These are phyloP conservation scores for Melinaea marsaeus DNA, from an alignment of 2,888 invertebrate species.

Conservation along the genomic window DNA sequence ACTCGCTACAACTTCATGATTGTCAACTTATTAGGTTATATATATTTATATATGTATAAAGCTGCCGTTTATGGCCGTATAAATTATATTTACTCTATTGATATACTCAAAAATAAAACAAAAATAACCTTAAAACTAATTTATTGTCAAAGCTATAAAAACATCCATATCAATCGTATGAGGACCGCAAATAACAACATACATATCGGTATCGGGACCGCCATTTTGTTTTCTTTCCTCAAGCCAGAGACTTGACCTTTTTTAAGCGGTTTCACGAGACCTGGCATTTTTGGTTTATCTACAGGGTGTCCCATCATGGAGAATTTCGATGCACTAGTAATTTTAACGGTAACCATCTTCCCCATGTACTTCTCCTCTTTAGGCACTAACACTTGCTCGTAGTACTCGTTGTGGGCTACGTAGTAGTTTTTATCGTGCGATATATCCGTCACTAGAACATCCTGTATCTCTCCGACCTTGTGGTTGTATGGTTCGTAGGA, in stretches of 20 bases:
- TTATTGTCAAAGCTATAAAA: slow-evolving; percentile 45
- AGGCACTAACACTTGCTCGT: slow-evolving; percentile 92
- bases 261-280: slow-evolving; percentile 72
- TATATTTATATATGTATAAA: background rate
- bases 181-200: slow-evolving; percentile 62
- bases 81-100: too few relatives aligned
- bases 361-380: slow-evolving; percentile 88
- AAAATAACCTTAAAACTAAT: slow-evolving; percentile 20
- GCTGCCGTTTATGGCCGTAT: too few relatives aligned
- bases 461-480: slow-evolving; percentile 81
- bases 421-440: slow-evolving; percentile 93
- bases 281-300: slow-evolving; percentile 74
- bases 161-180: slow-evolving; percentile 63
- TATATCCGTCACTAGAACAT: slow-evolving; percentile 94
- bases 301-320: slow-evolving; percentile 86
- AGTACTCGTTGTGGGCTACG: slow-evolving; percentile 96
- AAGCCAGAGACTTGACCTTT: slow-evolving; percentile 77
- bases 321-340: slow-evolving; percentile 83
- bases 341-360: slow-evolving; percentile 87
- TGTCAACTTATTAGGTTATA: too few relatives aligned
- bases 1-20: too few relatives aligned
- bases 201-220: slow-evolving; percentile 52
- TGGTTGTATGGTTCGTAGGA: slow-evolving; percentile 91
- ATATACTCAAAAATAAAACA: slow-evolving; percentile 9
- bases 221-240: slow-evolving; percentile 39